A percentile compares a stretch with the other conserved stretches of the same genome.
phyloP scores from a whole-genome alignment of 2,113 vertebrate genomes.

The Megaceryle maxima region DNA sequence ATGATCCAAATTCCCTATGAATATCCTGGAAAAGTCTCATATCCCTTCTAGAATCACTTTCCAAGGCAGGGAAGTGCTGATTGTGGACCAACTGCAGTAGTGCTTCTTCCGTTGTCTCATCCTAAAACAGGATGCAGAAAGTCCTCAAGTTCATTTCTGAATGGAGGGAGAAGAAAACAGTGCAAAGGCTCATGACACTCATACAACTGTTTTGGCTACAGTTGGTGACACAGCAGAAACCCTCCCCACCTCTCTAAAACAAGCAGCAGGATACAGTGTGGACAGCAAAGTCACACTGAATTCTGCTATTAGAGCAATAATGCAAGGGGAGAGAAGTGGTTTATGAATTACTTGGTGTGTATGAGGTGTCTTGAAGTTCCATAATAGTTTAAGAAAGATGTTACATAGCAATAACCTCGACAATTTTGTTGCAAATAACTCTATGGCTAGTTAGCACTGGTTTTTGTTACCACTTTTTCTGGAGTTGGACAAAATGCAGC shows the following conservation, averaged over 20 bases:
- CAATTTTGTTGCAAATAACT: not conserved
- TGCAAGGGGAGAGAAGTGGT: not conserved
- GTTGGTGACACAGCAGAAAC: not conserved
- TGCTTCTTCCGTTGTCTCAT: not conserved
- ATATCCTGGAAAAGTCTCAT: not conserved
- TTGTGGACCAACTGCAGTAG: too few species aligned
- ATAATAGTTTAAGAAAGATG: not conserved
- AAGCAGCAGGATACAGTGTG: accelerated
- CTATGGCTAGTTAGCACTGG: not conserved
- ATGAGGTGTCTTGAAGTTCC: not conserved
- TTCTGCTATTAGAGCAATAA: not conserved
- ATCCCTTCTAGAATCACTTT: not conserved
- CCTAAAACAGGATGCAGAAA: not conserved
- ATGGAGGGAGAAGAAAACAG: not conserved
- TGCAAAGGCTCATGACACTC: accelerated
- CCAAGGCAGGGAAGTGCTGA: not conserved
- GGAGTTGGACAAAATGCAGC: not conserved
- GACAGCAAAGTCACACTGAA: not conserved
- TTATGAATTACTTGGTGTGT: not conserved
- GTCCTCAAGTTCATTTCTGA: not conserved
- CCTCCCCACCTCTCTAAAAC: not conserved
- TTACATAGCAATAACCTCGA: not conserved
- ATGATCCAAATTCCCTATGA: not conserved
- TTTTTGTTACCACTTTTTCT: not conserved
- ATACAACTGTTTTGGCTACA: not conserved